Conservation (phyloP, 2,888 invertebrate genomes). For the Apodemia zela region DNA sequence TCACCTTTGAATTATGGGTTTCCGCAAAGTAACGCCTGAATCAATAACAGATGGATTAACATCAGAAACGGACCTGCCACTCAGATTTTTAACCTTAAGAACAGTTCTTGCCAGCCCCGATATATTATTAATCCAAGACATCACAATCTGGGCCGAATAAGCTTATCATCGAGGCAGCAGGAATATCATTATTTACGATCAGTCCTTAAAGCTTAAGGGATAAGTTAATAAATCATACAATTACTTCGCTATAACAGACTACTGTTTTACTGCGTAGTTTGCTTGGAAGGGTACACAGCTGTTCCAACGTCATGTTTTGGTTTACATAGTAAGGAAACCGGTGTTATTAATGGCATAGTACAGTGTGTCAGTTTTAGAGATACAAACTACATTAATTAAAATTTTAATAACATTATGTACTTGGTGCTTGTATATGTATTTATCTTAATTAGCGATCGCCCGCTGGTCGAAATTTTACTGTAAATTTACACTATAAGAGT, state of each 20-base stretch:
- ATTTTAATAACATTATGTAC: too few relatives aligned
- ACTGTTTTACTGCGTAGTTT: constrained; percentile 6
- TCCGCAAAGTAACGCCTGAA: too few relatives aligned
- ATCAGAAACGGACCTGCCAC: too few relatives aligned
- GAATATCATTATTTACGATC: not conserved
- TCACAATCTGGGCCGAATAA: not conserved
- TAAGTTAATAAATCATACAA: not conserved
- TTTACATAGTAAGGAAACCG: constrained; percentile 4
- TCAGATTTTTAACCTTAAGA: too few relatives aligned
- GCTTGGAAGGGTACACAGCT: constrained; percentile 11
- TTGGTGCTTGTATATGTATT: too few relatives aligned
- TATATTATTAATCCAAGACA: not conserved
- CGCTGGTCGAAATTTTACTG: too few relatives aligned
- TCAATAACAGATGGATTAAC: too few relatives aligned
- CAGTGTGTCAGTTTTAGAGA: not conserved
- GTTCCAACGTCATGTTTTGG: constrained; percentile 9
- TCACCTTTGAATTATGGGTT: too few relatives aligned
- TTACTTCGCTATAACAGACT: constrained; percentile 4
- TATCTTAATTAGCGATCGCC: too few relatives aligned
- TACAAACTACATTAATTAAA: too few relatives aligned
- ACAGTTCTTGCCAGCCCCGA: not conserved
- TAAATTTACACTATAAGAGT: too few relatives aligned
- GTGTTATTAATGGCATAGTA: constrained; percentile 6
- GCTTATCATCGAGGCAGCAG: not conserved
- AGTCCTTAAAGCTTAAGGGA: not conserved